phyloP scores from a whole-genome alignment of 2,797 vertebrate genomes.

The Malacoctenus gilli region DNA sequence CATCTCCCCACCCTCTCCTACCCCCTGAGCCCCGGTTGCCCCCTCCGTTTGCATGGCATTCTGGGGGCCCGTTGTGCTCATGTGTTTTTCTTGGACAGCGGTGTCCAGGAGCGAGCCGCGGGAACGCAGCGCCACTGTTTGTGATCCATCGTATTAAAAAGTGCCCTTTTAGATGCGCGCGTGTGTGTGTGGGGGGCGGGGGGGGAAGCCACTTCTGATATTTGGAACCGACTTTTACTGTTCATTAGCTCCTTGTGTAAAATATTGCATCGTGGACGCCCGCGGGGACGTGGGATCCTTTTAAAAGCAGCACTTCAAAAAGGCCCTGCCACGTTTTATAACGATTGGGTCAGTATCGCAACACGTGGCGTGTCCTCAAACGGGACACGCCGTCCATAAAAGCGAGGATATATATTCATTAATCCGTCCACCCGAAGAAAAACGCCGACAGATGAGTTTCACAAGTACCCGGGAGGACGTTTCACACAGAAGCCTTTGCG shows the following conservation, averaged over 20 bases:
- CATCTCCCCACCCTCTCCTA: too few species aligned
- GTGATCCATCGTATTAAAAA: slow-evolving; percentile 75
- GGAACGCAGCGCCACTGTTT: slow-evolving; percentile 51
- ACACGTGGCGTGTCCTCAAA: slow-evolving; percentile 24
- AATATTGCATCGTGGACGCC: slow-evolving; percentile 64
- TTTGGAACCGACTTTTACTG: slow-evolving; percentile 78
- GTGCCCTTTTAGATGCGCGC: slow-evolving; percentile 54
- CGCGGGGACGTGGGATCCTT: slow-evolving; percentile 65
- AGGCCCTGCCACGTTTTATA: slow-evolving; percentile 49
- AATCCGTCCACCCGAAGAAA: slow-evolving; percentile 49
- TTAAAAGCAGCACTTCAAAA: slow-evolving; percentile 66
- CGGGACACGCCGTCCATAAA: slow-evolving; percentile 32
- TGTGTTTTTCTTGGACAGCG: slow-evolving; percentile 75
- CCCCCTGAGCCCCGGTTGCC: slow-evolving; percentile 13
- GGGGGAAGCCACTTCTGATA: slow-evolving; percentile 78
- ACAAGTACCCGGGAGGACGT: slow-evolving; percentile 26
- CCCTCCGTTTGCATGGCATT: slow-evolving; percentile 55
- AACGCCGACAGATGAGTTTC: slow-evolving; percentile 48
- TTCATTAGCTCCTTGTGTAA: slow-evolving; percentile 77
- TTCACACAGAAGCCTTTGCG: slow-evolving; percentile 49
- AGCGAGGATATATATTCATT: slow-evolving; percentile 53
- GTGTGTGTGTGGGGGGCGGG: slow-evolving; percentile 49
- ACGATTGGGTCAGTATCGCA: slow-evolving; percentile 56
- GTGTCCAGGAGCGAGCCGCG: slow-evolving; percentile 54
- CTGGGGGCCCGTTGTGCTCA: slow-evolving; percentile 68